Evolutionary conservation across 2,888 invertebrate species (phyloP).

Genomic region (Metacarcinus magister): DNA sequence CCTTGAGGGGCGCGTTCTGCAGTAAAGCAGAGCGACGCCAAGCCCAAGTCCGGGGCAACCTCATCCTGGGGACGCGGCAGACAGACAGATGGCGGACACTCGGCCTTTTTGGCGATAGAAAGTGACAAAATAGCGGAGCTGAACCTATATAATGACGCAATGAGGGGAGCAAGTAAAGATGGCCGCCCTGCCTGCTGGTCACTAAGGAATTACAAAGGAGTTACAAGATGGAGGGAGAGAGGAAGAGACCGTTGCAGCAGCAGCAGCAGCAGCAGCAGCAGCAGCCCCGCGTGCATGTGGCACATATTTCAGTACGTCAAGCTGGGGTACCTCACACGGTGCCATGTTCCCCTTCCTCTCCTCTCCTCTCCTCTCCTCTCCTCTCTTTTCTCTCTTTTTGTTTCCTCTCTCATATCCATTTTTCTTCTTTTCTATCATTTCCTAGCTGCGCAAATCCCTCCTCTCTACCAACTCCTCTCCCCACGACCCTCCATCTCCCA

Average conservation of each 20-base stretch:
- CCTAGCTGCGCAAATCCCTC: neutral
- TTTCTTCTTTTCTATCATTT: neutral
- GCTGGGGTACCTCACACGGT: conserved; percentile 32
- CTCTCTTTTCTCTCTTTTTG: neutral
- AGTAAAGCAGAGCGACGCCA: neutral
- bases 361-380: neutral
- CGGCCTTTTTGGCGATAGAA: conserved; percentile 57
- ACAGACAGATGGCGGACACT: conserved; percentile 55
- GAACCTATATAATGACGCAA: neutral
- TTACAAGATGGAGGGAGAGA: neutral
- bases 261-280: neutral
- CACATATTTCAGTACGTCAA: conserved; percentile 61
- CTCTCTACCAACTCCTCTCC: conserved; percentile 11
- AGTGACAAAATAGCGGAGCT: conserved; percentile 59
- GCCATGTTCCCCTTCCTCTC: neutral
- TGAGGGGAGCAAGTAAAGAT: neutral
- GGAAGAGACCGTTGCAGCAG: neutral
- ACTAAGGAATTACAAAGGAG: neutral
- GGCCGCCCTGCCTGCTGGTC: neutral
- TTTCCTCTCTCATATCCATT: neutral
- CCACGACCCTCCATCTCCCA: neutral
- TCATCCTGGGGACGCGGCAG: neutral
- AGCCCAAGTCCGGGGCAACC: neutral
- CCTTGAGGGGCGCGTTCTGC: neutral
- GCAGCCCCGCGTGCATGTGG: neutral